A percentile compares a stretch with the other conserved stretches of the same genome.
These are phyloP conservation scores for Heterochromis multidens DNA, from an alignment of 2,113 vertebrate genomes.

Conservation along the genomic window DNA sequence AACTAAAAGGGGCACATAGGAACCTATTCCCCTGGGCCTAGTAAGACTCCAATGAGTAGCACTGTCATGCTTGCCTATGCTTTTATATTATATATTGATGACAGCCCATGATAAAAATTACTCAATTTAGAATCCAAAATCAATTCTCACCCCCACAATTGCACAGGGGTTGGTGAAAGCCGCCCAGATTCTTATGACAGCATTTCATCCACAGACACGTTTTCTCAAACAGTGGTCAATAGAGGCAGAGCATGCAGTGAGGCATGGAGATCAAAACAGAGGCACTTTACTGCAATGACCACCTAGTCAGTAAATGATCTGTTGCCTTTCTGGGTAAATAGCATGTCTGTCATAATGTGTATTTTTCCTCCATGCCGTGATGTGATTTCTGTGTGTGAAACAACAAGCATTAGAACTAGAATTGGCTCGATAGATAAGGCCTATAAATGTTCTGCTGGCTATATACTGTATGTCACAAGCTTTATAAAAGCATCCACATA, in stretches of 20 bases:
- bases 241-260: slow-evolving; percentile 18
- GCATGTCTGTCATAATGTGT: slow-evolving; percentile 18
- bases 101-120: slow-evolving; percentile 59
- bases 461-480: neutral
- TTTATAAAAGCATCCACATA: neutral
- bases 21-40: slow-evolving; percentile 29
- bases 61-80: slow-evolving; percentile 16
- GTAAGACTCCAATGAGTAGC: slow-evolving; percentile 45
- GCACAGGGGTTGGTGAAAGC: slow-evolving; percentile 14
- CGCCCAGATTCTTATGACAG: slow-evolving; percentile 49
- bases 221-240: slow-evolving; percentile 52
- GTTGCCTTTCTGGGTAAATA: slow-evolving; percentile 47
- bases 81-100: slow-evolving; percentile 67
- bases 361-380: neutral
- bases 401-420: slow-evolving; percentile 1
- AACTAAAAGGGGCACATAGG: slow-evolving; percentile 39
- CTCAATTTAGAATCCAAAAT: slow-evolving; percentile 65
- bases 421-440: neutral
- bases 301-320: slow-evolving; percentile 44
- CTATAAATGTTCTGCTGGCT: neutral
- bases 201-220: slow-evolving; percentile 54
- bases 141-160: slow-evolving; percentile 54
- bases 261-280: slow-evolving; percentile 23
- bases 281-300: slow-evolving; percentile 25
- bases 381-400: slow-evolving; percentile 22